Percentiles rank a stretch among this genome's conserved stretches.
Conservation (phyloP, 2,888 invertebrate genomes). For the Lepidocyrtinus sp. region DNA sequence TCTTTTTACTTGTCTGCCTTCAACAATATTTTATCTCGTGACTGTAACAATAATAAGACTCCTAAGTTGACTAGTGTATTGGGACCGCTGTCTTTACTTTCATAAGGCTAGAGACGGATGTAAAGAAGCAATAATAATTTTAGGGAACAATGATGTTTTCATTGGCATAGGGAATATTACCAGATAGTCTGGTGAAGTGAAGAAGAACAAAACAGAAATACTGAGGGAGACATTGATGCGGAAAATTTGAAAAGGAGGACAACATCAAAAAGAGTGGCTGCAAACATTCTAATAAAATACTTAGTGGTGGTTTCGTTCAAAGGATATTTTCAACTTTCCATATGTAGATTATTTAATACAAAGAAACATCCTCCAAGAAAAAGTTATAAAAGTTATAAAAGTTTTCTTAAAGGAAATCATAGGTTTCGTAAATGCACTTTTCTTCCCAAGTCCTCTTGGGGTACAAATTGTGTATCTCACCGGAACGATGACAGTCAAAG, state of each 20-base stretch:
- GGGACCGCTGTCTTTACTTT: not conserved
- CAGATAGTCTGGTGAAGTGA: not conserved
- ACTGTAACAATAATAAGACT: not conserved
- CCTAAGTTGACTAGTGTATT: no score
- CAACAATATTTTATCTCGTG: not conserved
- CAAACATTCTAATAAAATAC: not conserved
- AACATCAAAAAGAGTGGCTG: constrained; percentile 13
- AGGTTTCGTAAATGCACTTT: not conserved
- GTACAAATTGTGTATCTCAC: constrained; percentile 57
- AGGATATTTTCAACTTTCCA: not conserved
- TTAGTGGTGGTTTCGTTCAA: not conserved
- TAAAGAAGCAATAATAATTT: not conserved
- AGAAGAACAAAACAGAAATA: not conserved
- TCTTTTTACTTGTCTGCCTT: not conserved
- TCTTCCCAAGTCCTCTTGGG: constrained; percentile 46
- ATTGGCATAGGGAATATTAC: not conserved
- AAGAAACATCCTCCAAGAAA: not conserved
- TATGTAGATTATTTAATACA: not conserved
- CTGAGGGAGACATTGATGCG: constrained; percentile 47
- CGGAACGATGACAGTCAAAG: constrained; percentile 52
- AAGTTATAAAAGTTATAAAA: not conserved
- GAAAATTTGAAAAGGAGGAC: constrained; percentile 45
- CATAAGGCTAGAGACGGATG: not conserved
- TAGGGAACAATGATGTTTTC: not conserved
- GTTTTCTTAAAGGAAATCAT: not conserved